Base-by-base conservation (phyloP, 1,140 invertebrate genomes). In the Tetranychus cinnabarinus region DNA sequence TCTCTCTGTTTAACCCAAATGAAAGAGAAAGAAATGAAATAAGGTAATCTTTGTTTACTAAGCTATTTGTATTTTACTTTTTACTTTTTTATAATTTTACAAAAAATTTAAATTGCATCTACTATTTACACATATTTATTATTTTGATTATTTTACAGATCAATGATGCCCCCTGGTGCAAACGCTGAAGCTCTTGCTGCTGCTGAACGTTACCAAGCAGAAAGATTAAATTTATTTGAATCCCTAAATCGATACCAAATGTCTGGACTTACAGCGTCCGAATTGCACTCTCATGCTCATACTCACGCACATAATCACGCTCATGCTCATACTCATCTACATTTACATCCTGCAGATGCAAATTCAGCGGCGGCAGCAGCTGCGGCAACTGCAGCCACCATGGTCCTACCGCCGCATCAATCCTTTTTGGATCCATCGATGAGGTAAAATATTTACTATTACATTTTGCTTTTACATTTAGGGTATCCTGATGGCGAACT, bases 281-380 rank as follows among this genome's bases (percentile, higher is more conserved):
- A 82, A 73, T 84, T 83, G 72, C 83, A 85, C 70, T 82, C 82
- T 66, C 84, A 86, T 60, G 69, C 72, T 35, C 85, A 88, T 72
- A 83, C 84, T 58, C 83, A 86, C 74, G 84, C 85, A 66, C 88
- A 90, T 76, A 85, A 86, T 67, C 88, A 79, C 64, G 71, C 75
- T 57, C 77, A 78, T 67, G 70, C 74, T 39, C 77, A 91, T 77
- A 85, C 85, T 66, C 86, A 88, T 77, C 81, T 88, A 70, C 86
- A 88, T 76, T 79, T 88, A 70, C 85, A 86, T 76, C 83, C 82
- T 67, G 68, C 72, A 52, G 83, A 82, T 71, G 83, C 63, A 48
- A 66, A 67, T 33, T 68, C 70, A 62, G 67, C 67, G 39, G 72
- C 76, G 34, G 75, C 76, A 54, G 79, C 77, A 36, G 75, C 75